Evolutionary conservation across 1,140 invertebrate genomes (phyloP).

Genomic region (Drosophila quadrilineata): DNA sequence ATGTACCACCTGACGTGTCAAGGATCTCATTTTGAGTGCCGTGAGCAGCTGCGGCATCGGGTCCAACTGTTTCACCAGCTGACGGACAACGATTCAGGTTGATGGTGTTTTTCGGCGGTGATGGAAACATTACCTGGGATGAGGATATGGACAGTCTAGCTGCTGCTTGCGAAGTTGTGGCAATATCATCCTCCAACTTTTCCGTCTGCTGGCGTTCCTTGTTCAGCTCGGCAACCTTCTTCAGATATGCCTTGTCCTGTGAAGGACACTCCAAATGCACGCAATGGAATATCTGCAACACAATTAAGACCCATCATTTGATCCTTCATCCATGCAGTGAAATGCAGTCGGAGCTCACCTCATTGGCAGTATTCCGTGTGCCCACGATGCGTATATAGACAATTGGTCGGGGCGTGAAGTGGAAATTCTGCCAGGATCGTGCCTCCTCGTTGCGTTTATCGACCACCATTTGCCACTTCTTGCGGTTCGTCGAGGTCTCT

Average conservation of each 20-base stretch:
- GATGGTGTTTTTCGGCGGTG: not conserved
- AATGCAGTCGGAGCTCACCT: slow-evolving; percentile 84
- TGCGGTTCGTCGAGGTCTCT: slow-evolving; percentile 96
- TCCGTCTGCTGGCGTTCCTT: slow-evolving; percentile 12
- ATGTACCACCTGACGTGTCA: too few species aligned
- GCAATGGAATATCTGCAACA: slow-evolving; percentile 94
- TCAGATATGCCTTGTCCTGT: slow-evolving; percentile 81
- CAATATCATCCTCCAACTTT: slow-evolving; percentile 23
- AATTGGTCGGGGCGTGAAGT: slow-evolving; percentile 91
- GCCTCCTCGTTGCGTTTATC: slow-evolving; percentile 83
- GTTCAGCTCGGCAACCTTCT: slow-evolving; percentile 46
- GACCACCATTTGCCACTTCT: slow-evolving; percentile 93
- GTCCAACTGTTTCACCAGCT: not conserved
- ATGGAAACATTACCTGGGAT: not conserved
- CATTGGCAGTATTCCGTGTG: slow-evolving; percentile 98
- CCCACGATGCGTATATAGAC: slow-evolving; percentile 97
- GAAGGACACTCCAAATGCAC: slow-evolving; percentile 98
- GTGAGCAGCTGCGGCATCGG: too few species aligned
- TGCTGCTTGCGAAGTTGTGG: slow-evolving; percentile 42
- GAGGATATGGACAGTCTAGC: slow-evolving; percentile 14
- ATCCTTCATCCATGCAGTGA: too few species aligned
- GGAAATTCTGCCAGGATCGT: slow-evolving; percentile 95
- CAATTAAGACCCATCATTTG: not conserved
- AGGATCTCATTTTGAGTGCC: too few species aligned
- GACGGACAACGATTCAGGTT: slow-evolving; percentile 4